A percentile compares a stretch with the other conserved stretches of the same genome.
phyloP scores from a whole-genome alignment of 2,797 vertebrate genomes.

The Myotis myotis region DNA sequence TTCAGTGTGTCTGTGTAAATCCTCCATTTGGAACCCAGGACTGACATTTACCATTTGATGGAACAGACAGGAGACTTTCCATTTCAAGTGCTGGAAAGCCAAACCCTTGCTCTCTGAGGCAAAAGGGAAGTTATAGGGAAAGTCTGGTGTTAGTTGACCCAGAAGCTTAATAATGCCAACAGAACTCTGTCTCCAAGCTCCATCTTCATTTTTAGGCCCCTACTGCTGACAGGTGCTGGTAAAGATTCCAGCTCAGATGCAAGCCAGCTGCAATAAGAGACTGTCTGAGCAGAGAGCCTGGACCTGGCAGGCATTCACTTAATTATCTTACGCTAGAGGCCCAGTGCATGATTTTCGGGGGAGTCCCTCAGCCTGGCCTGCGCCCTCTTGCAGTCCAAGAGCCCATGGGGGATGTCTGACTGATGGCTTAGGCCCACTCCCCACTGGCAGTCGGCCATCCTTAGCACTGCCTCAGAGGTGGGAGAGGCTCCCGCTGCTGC shows the following conservation, averaged over 20 bases:
- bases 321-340: neutral
- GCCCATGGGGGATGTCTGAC: no score
- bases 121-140: neutral
- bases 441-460: no score
- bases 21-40: constrained; percentile 1
- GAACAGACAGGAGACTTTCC: neutral
- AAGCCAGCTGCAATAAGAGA: neutral
- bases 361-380: no score
- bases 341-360: no score
- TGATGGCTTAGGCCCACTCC: no score
- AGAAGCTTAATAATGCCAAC: neutral
- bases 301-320: neutral
- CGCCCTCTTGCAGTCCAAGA: no score
- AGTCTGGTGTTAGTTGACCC: neutral
- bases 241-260: neutral
- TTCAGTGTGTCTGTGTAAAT: neutral
- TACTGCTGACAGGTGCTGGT: neutral
- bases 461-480: no score
- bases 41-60: constrained; percentile 30
- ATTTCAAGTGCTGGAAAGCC: neutral
- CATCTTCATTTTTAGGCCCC: constrained; percentile 5
- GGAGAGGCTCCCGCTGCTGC: no score
- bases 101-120: neutral
- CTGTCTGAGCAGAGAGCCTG: neutral
- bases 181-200: neutral